phyloP scores from a whole-genome alignment of 2,888 invertebrate species.

The Cordylochernes scorpioides region DNA sequence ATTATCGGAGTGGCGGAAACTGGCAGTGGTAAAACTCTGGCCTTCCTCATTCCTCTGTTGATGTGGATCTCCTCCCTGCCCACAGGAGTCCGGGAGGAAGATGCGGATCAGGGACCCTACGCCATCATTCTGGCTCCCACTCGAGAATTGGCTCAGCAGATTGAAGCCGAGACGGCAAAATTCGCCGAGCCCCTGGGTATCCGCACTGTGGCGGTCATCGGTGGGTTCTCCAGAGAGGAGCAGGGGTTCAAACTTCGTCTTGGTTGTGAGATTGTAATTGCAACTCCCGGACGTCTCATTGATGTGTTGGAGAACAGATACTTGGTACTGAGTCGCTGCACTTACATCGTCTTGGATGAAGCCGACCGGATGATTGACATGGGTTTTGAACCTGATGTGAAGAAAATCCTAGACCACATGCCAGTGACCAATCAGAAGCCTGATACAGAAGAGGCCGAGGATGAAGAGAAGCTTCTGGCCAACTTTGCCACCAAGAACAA shows the following conservation, averaged over 20 bases:
- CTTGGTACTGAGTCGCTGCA: conserved; percentile 82
- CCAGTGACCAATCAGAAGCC: conserved; percentile 94
- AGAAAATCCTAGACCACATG: conserved; percentile 89
- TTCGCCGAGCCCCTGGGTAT: conserved; percentile 81
- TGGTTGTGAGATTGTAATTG: conserved; percentile 98
- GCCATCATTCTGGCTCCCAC: conserved; percentile 97
- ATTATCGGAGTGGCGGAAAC: conserved; percentile 99
- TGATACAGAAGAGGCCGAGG: conserved; percentile 91
- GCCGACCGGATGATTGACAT: conserved; percentile 99
- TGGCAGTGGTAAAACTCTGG: conserved; percentile 92
- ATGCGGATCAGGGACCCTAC: conserved; percentile 53
- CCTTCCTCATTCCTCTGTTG: conserved; percentile 83
- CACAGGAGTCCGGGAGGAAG: conserved; percentile 32
- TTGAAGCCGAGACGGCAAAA: conserved; percentile 93
- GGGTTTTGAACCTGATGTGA: conserved; percentile 90
- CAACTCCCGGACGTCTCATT: conserved; percentile 94
- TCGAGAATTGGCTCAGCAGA: conserved; percentile 96
- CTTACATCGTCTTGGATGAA: conserved; percentile 56
- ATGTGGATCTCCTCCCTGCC: conserved; percentile 95
- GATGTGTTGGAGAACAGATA: conserved; percentile 96
- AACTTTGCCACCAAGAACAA: conserved; percentile 90
- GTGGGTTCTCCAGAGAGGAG: conserved; percentile 62
- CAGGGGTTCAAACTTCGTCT: conserved; percentile 85
- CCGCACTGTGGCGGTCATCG: conserved; percentile 89
- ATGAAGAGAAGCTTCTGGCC: conserved; percentile 57